Evolutionary conservation across 2,888 invertebrate species (phyloP).

Genomic region (Drosophila prostipennis): DNA sequence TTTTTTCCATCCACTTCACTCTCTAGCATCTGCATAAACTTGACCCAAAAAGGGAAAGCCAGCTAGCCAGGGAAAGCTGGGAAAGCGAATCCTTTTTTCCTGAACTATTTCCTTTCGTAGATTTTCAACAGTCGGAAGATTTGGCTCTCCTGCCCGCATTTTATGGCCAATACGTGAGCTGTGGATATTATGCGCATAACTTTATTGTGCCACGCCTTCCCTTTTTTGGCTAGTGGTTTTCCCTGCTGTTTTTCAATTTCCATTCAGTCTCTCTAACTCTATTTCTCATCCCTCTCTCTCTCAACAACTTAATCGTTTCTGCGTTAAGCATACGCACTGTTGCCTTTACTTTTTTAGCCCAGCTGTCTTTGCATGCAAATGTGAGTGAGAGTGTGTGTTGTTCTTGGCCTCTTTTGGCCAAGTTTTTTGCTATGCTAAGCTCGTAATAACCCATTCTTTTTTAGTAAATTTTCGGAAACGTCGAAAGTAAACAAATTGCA

Average conservation of each 20-base stretch:
- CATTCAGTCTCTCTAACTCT: conserved; percentile 25
- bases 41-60: conserved; percentile 64
- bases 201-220: conserved; percentile 56
- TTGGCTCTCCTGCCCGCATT: conserved; percentile 49
- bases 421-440: conserved; percentile 59
- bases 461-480: conserved; percentile 68
- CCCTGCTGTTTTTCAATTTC: conserved; percentile 69
- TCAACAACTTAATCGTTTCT: conserved; percentile 77
- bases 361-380: conserved; percentile 60
- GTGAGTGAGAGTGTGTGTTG: conserved; percentile 8
- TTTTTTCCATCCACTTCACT: conserved; percentile 22
- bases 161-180: conserved; percentile 76
- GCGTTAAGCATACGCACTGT: conserved; percentile 71
- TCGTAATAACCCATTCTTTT: conserved; percentile 71
- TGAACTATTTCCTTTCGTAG: conserved; percentile 60
- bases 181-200: conserved; percentile 76
- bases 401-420: background rate
- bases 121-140: conserved; percentile 66
- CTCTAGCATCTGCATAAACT: conserved; percentile 74
- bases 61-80: conserved; percentile 54
- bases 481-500: conserved; percentile 81
- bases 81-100: conserved; percentile 53
- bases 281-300: conserved; percentile 13
- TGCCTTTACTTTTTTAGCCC: conserved; percentile 19
- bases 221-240: conserved; percentile 22